Percentiles rank a stretch among this genome's conserved stretches.
Evolutionary conservation across 2,888 invertebrate genomes (phyloP).

Genomic region (Mesoligia furuncula): DNA sequence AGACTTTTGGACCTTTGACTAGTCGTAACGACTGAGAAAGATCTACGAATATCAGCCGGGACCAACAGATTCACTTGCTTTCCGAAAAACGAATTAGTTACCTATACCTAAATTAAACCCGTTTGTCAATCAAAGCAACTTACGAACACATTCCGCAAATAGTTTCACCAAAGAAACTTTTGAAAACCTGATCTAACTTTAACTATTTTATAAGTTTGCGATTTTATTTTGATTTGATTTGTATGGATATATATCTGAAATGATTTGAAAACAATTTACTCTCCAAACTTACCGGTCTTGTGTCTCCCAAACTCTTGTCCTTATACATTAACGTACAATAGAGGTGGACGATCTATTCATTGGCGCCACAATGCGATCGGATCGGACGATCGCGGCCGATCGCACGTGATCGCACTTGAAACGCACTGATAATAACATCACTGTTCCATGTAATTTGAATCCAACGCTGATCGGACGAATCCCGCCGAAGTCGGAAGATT

Average conservation of each 20-base stretch:
- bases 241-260: too few relatives aligned
- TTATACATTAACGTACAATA: slow-evolving; percentile 89
- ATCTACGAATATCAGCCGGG: not conserved
- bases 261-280: slow-evolving; percentile 26
- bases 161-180: not conserved
- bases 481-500: slow-evolving; percentile 46
- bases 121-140: not conserved
- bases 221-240: too few relatives aligned
- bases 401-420: slow-evolving; percentile 85
- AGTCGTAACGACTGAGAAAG: not conserved
- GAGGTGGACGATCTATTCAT: slow-evolving; percentile 90
- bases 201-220: too few relatives aligned
- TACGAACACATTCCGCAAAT: not conserved
- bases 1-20: not conserved
- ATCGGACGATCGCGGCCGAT: slow-evolving; percentile 73
- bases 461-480: slow-evolving; percentile 56
- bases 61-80: not conserved
- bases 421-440: slow-evolving; percentile 78
- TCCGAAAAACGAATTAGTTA: not conserved
- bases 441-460: slow-evolving; percentile 67
- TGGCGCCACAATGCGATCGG: slow-evolving; percentile 84
- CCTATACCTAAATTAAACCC: not conserved
- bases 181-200: too few relatives aligned
- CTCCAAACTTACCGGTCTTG: slow-evolving; percentile 52
- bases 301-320: slow-evolving; percentile 75